Conservation (phyloP, 2,888 invertebrate species). For the Ernsta delagoae region DNA sequence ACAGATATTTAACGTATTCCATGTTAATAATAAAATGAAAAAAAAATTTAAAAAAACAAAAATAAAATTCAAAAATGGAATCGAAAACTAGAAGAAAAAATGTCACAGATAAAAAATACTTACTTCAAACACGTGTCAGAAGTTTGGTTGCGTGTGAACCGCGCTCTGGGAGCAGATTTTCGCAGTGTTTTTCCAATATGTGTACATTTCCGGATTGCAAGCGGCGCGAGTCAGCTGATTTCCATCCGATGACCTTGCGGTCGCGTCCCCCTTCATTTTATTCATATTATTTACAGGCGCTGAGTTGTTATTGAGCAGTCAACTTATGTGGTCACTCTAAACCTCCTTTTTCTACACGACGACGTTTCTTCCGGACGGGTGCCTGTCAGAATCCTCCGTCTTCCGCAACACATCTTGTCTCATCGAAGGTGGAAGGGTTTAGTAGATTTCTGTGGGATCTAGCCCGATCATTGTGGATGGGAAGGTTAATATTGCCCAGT, state of each 20-base stretch:
- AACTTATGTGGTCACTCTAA: slow-evolving; percentile 48
- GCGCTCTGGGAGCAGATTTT: slow-evolving; percentile 48
- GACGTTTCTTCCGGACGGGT: slow-evolving; percentile 77
- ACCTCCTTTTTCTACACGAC: slow-evolving; percentile 79
- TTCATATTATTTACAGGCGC: slow-evolving; percentile 73
- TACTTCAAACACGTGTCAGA: slow-evolving; percentile 51
- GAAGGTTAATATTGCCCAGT: slow-evolving; percentile 70
- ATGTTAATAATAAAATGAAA: neutral
- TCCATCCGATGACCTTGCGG: slow-evolving; percentile 75
- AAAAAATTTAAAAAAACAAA: slow-evolving; percentile 6
- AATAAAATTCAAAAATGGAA: neutral
- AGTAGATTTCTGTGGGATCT: slow-evolving; percentile 79
- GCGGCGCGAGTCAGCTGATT: slow-evolving; percentile 77
- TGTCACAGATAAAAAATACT: slow-evolving; percentile 51
- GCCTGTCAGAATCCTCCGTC: slow-evolving; percentile 72
- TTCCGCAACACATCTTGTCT: slow-evolving; percentile 79
- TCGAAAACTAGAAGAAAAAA: neutral
- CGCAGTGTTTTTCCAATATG: slow-evolving; percentile 47
- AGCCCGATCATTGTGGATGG: slow-evolving; percentile 64
- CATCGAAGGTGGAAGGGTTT: slow-evolving; percentile 49
- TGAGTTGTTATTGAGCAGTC: slow-evolving; percentile 58
- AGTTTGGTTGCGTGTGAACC: slow-evolving; percentile 39
- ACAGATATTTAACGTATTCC: no score
- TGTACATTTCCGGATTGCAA: slow-evolving; percentile 69
- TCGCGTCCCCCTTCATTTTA: slow-evolving; percentile 64